Percentiles rank a stretch among this genome's conserved stretches.
These are phyloP conservation scores for Thalassarche chlororhynchos DNA, from an alignment of 2,113 vertebrate genomes.

Conservation along the genomic window DNA sequence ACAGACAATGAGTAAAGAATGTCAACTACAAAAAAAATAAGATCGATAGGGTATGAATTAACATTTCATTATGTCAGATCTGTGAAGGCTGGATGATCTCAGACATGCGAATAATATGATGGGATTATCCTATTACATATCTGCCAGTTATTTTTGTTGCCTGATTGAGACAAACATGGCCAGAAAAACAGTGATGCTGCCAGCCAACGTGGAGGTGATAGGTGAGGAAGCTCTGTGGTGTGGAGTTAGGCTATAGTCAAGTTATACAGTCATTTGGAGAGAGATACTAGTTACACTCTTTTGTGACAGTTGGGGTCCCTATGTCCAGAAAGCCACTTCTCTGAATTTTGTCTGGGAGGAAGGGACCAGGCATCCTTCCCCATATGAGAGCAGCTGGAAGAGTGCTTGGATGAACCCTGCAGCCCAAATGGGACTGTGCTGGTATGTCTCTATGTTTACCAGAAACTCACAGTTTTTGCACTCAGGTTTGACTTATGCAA, in stretches of 20 bases:
- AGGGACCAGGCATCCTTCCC: background rate
- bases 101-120: background rate
- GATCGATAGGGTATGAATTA: background rate
- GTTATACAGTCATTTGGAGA: background rate
- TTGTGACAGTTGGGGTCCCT: background rate
- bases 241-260: background rate
- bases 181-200: background rate
- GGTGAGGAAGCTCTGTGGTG: background rate
- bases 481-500: background rate
- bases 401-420: background rate
- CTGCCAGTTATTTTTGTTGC: background rate
- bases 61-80: background rate
- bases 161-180: background rate
- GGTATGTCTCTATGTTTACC: background rate
- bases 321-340: fast-evolving
- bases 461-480: background rate
- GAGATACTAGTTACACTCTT: background rate
- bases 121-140: background rate
- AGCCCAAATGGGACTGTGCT: background rate
- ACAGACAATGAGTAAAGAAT: background rate
- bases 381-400: background rate
- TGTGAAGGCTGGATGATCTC: background rate
- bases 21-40: background rate
- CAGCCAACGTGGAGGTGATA: background rate
- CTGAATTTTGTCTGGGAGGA: background rate